These are phyloP conservation scores for Probosciger aterrimus DNA, from an alignment of 2,113 vertebrate genomes.

Conservation along the genomic window DNA sequence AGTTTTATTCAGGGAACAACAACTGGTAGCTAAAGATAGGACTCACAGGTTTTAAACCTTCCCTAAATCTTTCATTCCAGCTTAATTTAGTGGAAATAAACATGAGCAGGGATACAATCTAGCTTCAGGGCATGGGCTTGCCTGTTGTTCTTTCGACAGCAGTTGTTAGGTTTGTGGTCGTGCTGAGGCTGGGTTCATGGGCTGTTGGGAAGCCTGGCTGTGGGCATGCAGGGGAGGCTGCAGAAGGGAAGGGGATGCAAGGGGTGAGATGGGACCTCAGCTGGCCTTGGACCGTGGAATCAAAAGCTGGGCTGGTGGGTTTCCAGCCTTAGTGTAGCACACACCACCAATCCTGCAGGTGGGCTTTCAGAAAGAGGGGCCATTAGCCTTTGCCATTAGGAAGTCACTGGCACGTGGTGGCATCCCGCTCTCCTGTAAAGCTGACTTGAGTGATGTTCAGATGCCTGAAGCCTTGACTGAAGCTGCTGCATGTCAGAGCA, in stretches of 20 bases:
- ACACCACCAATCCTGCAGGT: not conserved
- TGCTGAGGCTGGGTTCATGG: not conserved
- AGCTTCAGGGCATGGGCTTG: not conserved
- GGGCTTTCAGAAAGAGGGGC: not conserved
- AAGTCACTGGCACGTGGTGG: not conserved
- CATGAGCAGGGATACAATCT: conserved; percentile 2
- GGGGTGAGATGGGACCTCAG: not conserved
- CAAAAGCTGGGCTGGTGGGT: not conserved
- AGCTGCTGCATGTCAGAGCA: not conserved
- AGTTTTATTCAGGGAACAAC: not conserved
- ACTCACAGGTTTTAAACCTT: not conserved
- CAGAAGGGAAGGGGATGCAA: not conserved
- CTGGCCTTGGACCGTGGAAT: not conserved
- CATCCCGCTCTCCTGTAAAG: not conserved
- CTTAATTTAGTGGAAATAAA: conserved; percentile 47
- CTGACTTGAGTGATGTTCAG: not conserved
- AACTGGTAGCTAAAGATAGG: not conserved
- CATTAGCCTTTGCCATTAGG: not conserved
- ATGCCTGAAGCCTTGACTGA: not conserved
- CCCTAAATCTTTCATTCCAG: not conserved
- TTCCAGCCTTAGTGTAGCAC: fast-evolving
- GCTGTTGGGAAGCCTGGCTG: not conserved
- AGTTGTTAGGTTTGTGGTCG: not conserved
- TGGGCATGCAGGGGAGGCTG: fast-evolving
- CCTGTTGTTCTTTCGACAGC: not conserved